These are phyloP conservation scores for Cryptoblepharus egeriae DNA, from an alignment of 2,797 vertebrate genomes.

Conservation along the genomic window DNA sequence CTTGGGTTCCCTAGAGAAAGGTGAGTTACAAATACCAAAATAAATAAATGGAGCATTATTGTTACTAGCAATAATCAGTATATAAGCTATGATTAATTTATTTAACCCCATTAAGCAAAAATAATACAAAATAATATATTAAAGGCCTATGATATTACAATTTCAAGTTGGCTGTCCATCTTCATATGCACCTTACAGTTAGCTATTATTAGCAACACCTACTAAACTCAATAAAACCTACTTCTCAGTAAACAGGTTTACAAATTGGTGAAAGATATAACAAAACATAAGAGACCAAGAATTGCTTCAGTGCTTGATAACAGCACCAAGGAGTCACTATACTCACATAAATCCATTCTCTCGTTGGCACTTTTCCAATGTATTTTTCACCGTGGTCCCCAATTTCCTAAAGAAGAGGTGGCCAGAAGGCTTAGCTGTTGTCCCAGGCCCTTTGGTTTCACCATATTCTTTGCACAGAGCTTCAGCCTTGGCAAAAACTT, in stretches of 20 bases:
- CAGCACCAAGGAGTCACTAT: not conserved
- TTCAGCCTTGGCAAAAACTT: slow-evolving; percentile 91
- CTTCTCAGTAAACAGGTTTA: not conserved
- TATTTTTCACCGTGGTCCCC: slow-evolving; percentile 89
- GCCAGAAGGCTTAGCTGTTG: slow-evolving; percentile 93
- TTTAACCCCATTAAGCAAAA: not conserved
- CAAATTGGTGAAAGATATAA: not conserved
- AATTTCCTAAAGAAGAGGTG: slow-evolving; percentile 96
- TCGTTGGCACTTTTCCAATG: slow-evolving; percentile 94
- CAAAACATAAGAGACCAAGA: slow-evolving; percentile 5
- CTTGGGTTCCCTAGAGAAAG: no score
- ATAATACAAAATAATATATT: not conserved
- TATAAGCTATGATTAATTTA: no score
- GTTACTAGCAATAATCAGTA: no score
- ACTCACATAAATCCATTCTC: slow-evolving; percentile 99
- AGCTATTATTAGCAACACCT: no score
- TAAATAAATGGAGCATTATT: no score
- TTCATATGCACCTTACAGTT: not conserved
- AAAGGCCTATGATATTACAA: not conserved
- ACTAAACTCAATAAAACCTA: not conserved
- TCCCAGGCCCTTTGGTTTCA: slow-evolving; percentile 94
- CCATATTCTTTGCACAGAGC: slow-evolving; percentile 95
- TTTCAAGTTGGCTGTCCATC: not conserved
- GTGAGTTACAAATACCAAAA: no score
- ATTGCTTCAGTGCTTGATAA: no score